Evolutionary conservation across 1,140 invertebrate genomes (phyloP), one percentile per base, ranked within the genome.

Genomic region (Drosophila ironensis): DNA sequence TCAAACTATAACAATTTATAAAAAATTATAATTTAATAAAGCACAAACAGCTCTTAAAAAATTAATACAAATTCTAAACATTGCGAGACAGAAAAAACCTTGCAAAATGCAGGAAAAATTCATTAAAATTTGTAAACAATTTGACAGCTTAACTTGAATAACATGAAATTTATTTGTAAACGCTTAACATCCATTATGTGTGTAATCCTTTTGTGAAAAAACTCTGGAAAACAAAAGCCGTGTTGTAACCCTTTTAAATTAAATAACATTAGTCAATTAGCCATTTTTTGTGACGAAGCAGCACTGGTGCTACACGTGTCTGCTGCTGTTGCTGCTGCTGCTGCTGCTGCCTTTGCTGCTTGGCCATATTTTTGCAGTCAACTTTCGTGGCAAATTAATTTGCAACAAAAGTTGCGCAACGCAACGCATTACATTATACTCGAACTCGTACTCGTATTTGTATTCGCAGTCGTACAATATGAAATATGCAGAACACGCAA

Each of bases 381-480:
- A 84, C 74, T 84, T 78, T 86, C 35, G 70, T 78, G 74, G 69
- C 73, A 84, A 84, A 84, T 84, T 84, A 84, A 84, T 84, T 84
- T 84, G 73, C 78, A 84, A 84, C 78, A 74, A 84, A 84, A 84
- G 80, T 84, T 84, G 64, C 69, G 50, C 51, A 35, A 25, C 59
- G 64, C 80, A 82, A 59, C 69, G 50, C 51, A 35, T 25, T 54
- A 59, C 80, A 82, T 82, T 84, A 77, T 50, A 69, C 4, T 17
- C 33, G 5, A 17, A n/a, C n/a, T n/a, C n/a, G n/a, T n/a, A n/a
- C n/a, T n/a, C n/a, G n/a, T n/a, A n/a, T n/a, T n/a, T n/a, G n/a
- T n/a, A n/a, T n/a, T n/a, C n/a, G n/a, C n/a, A n/a, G n/a, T n/a
- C n/a, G n/a, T n/a, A 14, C 33, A 82, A 82, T 77, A 84, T 77